Evolutionary conservation across 64 coral and sea anemone genomes (phyloP), one percentile per base, ranked within the genome.

Genomic region (Exaiptasia diaphana): DNA sequence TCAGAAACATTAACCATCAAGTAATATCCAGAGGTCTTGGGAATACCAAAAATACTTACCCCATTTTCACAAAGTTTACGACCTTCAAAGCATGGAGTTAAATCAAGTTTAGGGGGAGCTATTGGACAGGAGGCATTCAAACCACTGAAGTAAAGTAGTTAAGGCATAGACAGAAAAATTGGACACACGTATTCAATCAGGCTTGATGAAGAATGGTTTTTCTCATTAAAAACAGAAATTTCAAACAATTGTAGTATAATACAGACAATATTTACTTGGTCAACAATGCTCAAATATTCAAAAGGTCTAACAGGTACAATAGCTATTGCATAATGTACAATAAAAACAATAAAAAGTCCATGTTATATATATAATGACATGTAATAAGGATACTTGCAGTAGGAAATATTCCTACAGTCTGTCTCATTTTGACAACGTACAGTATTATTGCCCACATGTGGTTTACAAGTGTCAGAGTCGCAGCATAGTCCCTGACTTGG

Each of bases 401-500:
- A 97, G 1, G 94, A 84, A 0, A 38, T 6, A 6, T 73, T 65
- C 40, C 80, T 82, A 49, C 94, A 97, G 17, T 97, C 89, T 41
- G 88, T 83, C 14, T 45, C 21, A 20, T 64, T 79, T 24, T 79
- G 85, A 58, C 89, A 85, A 13, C 64, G 21, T 12, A 64, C 7
- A 3, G 37, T 76, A 7, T 23, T 26, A 17, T 88, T 75, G 28
- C 61, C 82, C 21, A 40, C 0, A 31, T 73, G 77, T 41, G 61
- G 50, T 0, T 13, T 25, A 34, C 87, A 89, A 26, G 27, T 58
- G 0, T 39, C 3, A 4, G 1, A 8, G 10, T 72, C 39, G 35
- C 94, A 97, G 17, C 94, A 97, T 21, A 97, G 41, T 1, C 94
- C 94, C 76, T 97, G 43, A 65, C 94, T 97, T 40, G 94, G 94